These are phyloP conservation scores for Apocheima hispidaria DNA, from an alignment of 2,888 invertebrate genomes.

Conservation along the genomic window DNA sequence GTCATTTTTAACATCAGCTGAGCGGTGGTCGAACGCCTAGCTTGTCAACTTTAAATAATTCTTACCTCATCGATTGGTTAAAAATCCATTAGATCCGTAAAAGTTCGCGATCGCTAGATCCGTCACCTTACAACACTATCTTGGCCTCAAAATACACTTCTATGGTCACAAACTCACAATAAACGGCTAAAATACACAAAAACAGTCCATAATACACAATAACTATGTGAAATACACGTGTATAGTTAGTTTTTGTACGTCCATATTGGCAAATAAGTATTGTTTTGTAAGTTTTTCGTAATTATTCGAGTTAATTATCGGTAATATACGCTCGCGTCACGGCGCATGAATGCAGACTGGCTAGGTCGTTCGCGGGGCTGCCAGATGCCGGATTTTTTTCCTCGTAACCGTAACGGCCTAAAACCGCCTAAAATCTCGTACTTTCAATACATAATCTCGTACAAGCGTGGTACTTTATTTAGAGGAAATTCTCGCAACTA, in stretches of 20 bases:
- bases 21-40: neutral
- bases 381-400: no score
- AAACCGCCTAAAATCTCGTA: no score
- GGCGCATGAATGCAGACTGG: neutral
- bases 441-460: no score
- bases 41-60: neutral
- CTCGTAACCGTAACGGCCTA: no score
- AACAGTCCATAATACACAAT: neutral
- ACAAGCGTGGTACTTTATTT: no score
- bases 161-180: neutral
- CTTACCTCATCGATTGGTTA: conserved; percentile 21
- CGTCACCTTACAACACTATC: conserved; percentile 9
- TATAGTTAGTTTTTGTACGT: neutral
- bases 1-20: no score
- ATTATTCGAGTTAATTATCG: neutral
- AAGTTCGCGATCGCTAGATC: conserved; percentile 9
- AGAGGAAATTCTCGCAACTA: no score
- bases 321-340: conserved; percentile 3
- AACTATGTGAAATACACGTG: neutral
- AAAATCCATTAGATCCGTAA: conserved; percentile 14
- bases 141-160: conserved; percentile 23
- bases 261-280: neutral
- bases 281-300: conserved; percentile 11
- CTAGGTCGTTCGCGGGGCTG: conserved; percentile 3
- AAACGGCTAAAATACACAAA: neutral